These are phyloP conservation scores for Rotaria sp. DNA, from an alignment of 2,888 invertebrate genomes.

Conservation along the genomic window DNA sequence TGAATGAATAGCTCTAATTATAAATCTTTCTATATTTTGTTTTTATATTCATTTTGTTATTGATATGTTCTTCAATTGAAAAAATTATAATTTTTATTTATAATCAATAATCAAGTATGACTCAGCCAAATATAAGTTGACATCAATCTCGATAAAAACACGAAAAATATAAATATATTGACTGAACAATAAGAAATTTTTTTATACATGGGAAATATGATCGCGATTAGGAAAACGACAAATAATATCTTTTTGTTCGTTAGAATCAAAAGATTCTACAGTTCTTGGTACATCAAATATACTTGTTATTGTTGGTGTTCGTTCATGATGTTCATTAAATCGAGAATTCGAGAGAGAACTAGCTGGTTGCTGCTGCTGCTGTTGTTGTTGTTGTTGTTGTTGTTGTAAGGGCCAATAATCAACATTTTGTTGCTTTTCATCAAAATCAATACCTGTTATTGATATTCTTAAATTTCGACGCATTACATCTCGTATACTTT, in stretches of 20 bases:
- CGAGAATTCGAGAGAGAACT: too few relatives aligned
- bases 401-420: slow-evolving; percentile 4
- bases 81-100: too few relatives aligned
- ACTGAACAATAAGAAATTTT: not conserved
- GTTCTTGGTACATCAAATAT: not conserved
- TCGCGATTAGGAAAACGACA: not conserved
- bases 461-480: slow-evolving; percentile 2
- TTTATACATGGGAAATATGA: not conserved
- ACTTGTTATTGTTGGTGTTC: not conserved
- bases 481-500: not conserved
- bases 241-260: not conserved
- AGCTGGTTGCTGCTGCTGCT: not conserved
- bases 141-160: too few relatives aligned
- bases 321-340: not conserved
- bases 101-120: too few relatives aligned
- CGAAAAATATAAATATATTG: not conserved
- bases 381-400: not conserved
- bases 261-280: not conserved
- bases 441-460: slow-evolving; percentile 21
- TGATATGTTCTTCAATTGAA: too few relatives aligned
- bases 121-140: too few relatives aligned
- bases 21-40: too few relatives aligned
- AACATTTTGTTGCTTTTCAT: not conserved
- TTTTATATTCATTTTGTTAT: too few relatives aligned
- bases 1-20: too few relatives aligned